Evolutionary conservation across 2,888 invertebrate genomes (phyloP).

Genomic region (Thelaira solivaga): DNA sequence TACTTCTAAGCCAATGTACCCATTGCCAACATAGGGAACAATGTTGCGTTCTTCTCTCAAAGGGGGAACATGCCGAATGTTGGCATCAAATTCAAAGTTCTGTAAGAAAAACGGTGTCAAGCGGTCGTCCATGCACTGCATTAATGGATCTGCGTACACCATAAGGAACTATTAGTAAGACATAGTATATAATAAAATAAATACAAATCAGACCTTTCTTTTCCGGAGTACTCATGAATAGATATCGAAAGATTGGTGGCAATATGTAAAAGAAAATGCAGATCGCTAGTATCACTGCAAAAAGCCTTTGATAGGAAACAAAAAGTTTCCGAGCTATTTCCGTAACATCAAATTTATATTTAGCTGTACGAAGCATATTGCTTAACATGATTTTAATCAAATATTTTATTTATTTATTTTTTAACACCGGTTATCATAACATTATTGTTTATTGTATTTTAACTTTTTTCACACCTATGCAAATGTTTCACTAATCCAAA

Average conservation of each 20-base stretch:
- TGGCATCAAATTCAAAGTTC: conserved; percentile 82
- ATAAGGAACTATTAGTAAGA: not conserved
- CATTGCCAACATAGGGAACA: conserved; percentile 87
- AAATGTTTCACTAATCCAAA: conserved; percentile 12
- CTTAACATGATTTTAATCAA: conserved; percentile 34
- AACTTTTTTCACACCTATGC: not conserved
- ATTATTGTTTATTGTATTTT: conserved; percentile 49
- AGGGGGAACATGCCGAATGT: conserved; percentile 81
- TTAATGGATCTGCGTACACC: conserved; percentile 76
- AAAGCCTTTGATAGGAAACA: conserved; percentile 75
- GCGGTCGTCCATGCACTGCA: conserved; percentile 83
- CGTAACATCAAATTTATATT: conserved; percentile 74
- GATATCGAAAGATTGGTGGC: conserved; percentile 81
- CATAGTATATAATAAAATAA: not conserved
- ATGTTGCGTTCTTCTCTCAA: conserved; percentile 80
- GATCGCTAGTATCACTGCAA: conserved; percentile 77
- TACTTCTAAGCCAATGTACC: conserved; percentile 82
- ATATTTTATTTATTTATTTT: conserved; percentile 10
- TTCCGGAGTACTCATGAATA: conserved; percentile 79
- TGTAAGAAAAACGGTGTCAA: conserved; percentile 81
- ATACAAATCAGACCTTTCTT: conserved; percentile 71
- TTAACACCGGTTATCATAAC: conserved; percentile 51
- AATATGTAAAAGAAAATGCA: conserved; percentile 82
- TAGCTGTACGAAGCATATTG: conserved; percentile 74
- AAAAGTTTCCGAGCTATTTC: conserved; percentile 73